Base-by-base conservation (phyloP, 2,113 vertebrate genomes). In the Acrocephalus kingi region DNA sequence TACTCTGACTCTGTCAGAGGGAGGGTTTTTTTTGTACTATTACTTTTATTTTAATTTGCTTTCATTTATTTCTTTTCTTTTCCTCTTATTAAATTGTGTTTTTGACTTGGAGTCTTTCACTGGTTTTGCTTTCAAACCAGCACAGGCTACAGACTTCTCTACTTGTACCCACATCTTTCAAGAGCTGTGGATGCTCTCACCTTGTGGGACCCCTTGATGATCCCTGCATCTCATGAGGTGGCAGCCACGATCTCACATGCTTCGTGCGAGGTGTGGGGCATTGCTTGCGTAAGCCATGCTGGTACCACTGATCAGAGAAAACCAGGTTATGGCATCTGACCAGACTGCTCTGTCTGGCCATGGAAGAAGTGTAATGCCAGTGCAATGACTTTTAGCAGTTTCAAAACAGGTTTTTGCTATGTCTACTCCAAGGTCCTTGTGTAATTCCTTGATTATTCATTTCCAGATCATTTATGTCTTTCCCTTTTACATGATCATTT, bases 181-280 rank as follows among this genome's bases (percentile, higher is more conserved):
- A 54, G 43, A 49, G 6, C 1, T 68, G 28, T 48, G 23, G 7
- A 13, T 73, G 27, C 6, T 58, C 13, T 45, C n/a, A 45, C 15
- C 5, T 15, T 37, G 10, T 49, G 59, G 39, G 17, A 12, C 23
- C 3, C 7, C 1, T 2, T 55, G 51, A 9, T 64, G 18, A 31
- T 66, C 35, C 18, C 52, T n/a, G 16, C 22, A 69, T 9, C 25
- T 31, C 14, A 2, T 49, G 35, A 41, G 16, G 12, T 22, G 37
- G 5, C 17, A 64, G 10, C 15, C 35, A 43, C 0, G 0, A 79
- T 46, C 7, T 59, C 24, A n/a, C 0, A 1, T 8, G 10, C 5
- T 10, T 31, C 48, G 43, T 30, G 15, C 0, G 0, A 48, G 10
- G 14, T 35, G 24, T 31, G 21, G 15, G 16, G 20, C 13, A 27